Conservation (phyloP, 2,888 invertebrate species). For the Metallyticus violacea region DNA sequence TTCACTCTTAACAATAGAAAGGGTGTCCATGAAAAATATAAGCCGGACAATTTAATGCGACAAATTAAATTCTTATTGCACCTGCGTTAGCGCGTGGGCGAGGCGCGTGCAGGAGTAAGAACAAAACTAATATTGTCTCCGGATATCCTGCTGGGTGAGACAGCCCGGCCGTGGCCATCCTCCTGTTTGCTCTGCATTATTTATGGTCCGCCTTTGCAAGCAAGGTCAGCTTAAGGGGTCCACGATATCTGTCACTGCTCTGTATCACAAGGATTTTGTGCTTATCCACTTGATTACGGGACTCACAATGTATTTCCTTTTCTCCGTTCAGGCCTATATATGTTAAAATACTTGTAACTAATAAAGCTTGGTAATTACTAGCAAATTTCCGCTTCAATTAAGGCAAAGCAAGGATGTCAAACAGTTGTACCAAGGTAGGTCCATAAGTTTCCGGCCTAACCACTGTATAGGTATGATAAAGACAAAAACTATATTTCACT, state of each 20-base stretch:
- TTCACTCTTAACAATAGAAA: neutral
- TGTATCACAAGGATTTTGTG: neutral
- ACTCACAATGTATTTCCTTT: no score
- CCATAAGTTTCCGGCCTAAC: no score
- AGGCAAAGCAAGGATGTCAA: no score
- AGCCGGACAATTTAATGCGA: neutral
- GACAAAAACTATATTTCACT: no score
- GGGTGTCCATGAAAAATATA: no score
- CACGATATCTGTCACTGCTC: neutral
- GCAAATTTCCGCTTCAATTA: no score
- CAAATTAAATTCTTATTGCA: neutral
- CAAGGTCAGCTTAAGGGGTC: neutral
- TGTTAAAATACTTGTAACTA: no score
- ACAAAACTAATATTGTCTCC: slow-evolving; percentile 31
- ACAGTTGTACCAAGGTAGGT: no score
- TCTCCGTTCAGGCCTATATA: no score
- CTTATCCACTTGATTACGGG: no score
- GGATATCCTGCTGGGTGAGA: slow-evolving; percentile 16
- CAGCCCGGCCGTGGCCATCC: neutral
- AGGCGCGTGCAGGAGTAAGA: neutral
- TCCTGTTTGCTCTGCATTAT: slow-evolving; percentile 25
- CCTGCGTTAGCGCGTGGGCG: neutral
- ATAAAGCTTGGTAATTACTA: no score
- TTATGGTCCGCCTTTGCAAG: slow-evolving; percentile 17
- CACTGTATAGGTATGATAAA: no score